These are phyloP conservation scores for Diorhabda carinulata DNA, from an alignment of 1,140 invertebrate genomes.

Conservation along the genomic window DNA sequence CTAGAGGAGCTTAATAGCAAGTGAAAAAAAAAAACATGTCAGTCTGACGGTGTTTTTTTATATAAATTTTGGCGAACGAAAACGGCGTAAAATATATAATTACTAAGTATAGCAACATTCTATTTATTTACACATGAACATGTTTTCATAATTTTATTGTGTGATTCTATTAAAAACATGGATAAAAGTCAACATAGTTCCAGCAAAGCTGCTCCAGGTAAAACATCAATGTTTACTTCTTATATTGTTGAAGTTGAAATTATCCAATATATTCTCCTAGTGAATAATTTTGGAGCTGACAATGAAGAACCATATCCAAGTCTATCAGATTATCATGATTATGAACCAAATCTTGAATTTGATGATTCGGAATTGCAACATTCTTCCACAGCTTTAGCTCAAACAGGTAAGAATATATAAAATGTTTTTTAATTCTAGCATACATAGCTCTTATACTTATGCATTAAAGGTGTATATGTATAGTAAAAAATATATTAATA, in stretches of 20 bases:
- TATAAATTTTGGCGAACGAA: too few species aligned
- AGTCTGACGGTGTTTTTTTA: too few species aligned
- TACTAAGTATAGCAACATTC: too few species aligned
- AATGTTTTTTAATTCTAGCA: too few species aligned
- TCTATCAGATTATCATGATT: constrained; percentile 86
- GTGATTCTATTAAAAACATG: background rate
- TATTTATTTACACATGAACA: background rate
- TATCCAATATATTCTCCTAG: background rate
- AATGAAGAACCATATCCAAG: constrained; percentile 81
- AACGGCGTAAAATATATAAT: too few species aligned
- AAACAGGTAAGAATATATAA: constrained; percentile 45
- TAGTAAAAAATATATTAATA: too few species aligned
- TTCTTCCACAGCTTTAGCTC: constrained; percentile 48
- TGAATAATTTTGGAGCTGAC: constrained; percentile 44
- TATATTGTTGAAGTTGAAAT: too few species aligned
- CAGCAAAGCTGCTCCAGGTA: background rate
- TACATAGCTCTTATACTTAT: too few species aligned
- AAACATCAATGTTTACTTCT: background rate
- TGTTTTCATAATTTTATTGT: background rate
- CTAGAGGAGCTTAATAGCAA: too few species aligned
- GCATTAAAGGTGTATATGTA: too few species aligned
- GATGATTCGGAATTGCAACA: constrained; percentile 87
- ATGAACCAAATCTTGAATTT: constrained; percentile 92
- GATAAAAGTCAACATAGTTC: background rate
- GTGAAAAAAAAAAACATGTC: too few species aligned